Base-by-base conservation (phyloP, 2,888 invertebrate genomes). In the Bembecia ichneumoniformis region DNA sequence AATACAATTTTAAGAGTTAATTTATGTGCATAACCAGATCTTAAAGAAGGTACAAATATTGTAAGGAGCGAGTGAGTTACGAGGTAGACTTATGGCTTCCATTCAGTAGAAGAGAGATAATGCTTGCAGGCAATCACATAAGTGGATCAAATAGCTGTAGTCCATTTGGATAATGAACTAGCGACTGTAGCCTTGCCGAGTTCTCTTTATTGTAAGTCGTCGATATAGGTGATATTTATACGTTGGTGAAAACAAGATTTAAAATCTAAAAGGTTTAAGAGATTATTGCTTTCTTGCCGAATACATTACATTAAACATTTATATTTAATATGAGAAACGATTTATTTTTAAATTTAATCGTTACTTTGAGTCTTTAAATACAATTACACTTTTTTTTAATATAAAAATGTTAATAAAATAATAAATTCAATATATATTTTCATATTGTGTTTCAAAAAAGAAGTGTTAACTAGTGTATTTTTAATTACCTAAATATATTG, bases 141-240 rank as follows among this genome's bases (percentile, higher is more conserved):
- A 87, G 86, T 86, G 86, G 84, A 86, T 87, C 84, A 87, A 84
- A 87, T 86, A 87, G 83, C 82, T 83, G 77, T 78, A 84, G 82
- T 86, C 86, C 86, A 87, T 87, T 87, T 86, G 82, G 77, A 81
- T 87, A 87, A 87, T 84, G 86, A 87, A 87, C 82, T 80, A 75
- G 81, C 72, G 76, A 77, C 77, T 67, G 74, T 71, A 77, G 77
- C 69, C 71, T 71, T 62, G 60, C 62, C 58, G 66, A 51, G 49
- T 46, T 53, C 47, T 50, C 49, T 51, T 51, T 55, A 53, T 53
- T 53, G 52, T 47, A 54, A 51, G 49, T 16, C 20, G 28, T 47
- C 45, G 51, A 51, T 51, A 51, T 46, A 51, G 20, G 20, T 34
- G 44, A 47, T 47, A 50, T 36, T 11, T 36, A 36, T 11, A 40